Evolutionary conservation across 2,888 invertebrate species (phyloP), one percentile per base, ranked within the genome.

Genomic region (Colletes collaris): DNA sequence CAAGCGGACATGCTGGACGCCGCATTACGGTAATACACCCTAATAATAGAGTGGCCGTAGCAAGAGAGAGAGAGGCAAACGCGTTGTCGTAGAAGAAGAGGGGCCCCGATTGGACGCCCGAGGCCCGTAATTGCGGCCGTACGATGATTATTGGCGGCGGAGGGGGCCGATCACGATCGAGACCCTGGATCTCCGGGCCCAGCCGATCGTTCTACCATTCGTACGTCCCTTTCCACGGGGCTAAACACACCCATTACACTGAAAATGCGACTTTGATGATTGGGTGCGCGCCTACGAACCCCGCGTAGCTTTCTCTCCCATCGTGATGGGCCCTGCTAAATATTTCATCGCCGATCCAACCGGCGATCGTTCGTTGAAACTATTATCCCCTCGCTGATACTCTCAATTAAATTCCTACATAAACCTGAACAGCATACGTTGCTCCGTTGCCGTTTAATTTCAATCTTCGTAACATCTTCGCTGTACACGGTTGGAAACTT

Each of bases 231-330:
- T 79, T 82, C 75, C 75, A 76, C 60, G 73, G 44, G 83, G 82
- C 89, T 91, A 91, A 92, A 90, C 90, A 90, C 91, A 90, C 89
- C 90, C 86, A 92, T 92, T 92, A 92, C 84, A 75, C 86, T 90
- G 89, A 79, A 92, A 92, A 92, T 92, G 92, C 91, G 92, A 92
- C 89, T 92, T 92, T 92, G 92, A 92, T 92, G 90, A 92, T 91
- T 88, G 92, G 92, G 90, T 92, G 65, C 80, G 79, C 62, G 75
- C n/a, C 64, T 69, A 55, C 60, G 65, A 79, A 50, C 49, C 73
- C 46, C 62, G 53, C 55, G 52, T n/a, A 53, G 44, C 56, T 69
- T 76, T 62, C 63, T 49, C 76, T 76, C 69, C 35, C 70, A 71
- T 70, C 76, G 58, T 63, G 73, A 76, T 66, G 71, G 63, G 27